Conservation (phyloP, 2,888 invertebrate species). For the Plebejus melissa region DNA sequence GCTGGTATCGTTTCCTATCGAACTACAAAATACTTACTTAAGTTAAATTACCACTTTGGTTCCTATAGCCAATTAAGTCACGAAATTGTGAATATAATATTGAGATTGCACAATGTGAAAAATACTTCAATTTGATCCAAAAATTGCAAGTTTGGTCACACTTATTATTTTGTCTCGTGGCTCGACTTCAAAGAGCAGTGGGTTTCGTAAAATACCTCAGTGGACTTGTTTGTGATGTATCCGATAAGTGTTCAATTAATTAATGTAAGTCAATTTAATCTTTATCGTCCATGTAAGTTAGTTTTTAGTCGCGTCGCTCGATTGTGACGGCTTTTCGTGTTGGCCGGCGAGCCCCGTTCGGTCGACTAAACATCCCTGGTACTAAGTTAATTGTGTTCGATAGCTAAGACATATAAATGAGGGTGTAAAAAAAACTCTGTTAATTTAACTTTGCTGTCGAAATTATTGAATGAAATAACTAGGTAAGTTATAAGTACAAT, state of each 20-base stretch:
- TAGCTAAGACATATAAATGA: too few relatives aligned
- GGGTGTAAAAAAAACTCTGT: too few relatives aligned
- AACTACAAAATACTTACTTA: too few relatives aligned
- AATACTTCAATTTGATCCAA: too few relatives aligned
- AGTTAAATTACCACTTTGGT: too few relatives aligned
- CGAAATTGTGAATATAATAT: too few relatives aligned
- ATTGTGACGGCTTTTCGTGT: slow-evolving; percentile 28
- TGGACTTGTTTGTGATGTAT: slow-evolving; percentile 74
- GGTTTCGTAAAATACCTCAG: slow-evolving; percentile 71
- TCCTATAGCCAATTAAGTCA: too few relatives aligned
- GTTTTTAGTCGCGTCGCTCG: slow-evolving; percentile 35
- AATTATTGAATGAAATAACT: too few relatives aligned
- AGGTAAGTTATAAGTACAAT: too few relatives aligned
- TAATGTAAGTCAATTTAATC: slow-evolving; percentile 70
- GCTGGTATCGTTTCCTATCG: too few relatives aligned
- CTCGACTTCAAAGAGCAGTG: slow-evolving; percentile 56
- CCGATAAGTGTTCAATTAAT: slow-evolving; percentile 76
- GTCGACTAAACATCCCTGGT: not conserved
- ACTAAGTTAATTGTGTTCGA: not conserved
- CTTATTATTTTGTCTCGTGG: not conserved
- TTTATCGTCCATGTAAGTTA: slow-evolving; percentile 61
- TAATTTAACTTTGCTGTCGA: too few relatives aligned
- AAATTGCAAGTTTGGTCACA: not conserved
- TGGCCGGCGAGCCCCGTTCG: not conserved
- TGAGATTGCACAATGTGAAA: too few relatives aligned